Evolutionary conservation across 2,888 invertebrate species (phyloP).

Genomic region (Mycogona germanica): DNA sequence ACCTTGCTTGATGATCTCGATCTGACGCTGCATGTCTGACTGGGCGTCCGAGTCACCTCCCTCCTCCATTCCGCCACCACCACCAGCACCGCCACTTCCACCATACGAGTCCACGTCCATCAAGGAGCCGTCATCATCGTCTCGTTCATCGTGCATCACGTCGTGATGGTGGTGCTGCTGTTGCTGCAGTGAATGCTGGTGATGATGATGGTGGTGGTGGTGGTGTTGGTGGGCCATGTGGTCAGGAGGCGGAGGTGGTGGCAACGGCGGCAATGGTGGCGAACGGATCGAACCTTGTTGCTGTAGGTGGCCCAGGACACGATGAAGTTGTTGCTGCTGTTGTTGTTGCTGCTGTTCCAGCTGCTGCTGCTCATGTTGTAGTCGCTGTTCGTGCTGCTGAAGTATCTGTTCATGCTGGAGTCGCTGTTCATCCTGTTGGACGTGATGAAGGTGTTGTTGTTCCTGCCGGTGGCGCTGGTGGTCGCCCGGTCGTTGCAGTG

Average conservation of each 20-base stretch:
- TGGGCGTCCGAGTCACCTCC: no score
- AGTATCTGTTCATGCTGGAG: no score
- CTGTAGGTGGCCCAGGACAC: neutral
- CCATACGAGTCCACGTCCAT: no score
- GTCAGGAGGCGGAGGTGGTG: neutral
- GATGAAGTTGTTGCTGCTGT: no score
- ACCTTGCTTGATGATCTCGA: conserved; percentile 44
- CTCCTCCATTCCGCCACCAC: neutral
- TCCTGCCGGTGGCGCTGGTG: no score
- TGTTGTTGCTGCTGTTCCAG: no score
- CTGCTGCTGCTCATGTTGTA: no score
- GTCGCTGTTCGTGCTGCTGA: no score
- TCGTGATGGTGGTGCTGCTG: conserved; percentile 1
- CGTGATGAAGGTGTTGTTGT: no score
- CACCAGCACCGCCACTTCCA: neutral
- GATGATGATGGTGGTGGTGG: conserved; percentile 1
- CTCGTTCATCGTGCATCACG: neutral
- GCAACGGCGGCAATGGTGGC: conserved; percentile 1
- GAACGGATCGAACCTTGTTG: neutral
- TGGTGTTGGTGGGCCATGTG: conserved; percentile 4
- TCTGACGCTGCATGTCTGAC: conserved; percentile 13
- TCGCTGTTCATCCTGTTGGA: no score
- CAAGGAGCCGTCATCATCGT: neutral
- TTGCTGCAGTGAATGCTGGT: neutral
- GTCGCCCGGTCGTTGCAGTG: no score